phyloP scores from a whole-genome alignment of 2,888 invertebrate species.

The Himalopsyche anomala region DNA sequence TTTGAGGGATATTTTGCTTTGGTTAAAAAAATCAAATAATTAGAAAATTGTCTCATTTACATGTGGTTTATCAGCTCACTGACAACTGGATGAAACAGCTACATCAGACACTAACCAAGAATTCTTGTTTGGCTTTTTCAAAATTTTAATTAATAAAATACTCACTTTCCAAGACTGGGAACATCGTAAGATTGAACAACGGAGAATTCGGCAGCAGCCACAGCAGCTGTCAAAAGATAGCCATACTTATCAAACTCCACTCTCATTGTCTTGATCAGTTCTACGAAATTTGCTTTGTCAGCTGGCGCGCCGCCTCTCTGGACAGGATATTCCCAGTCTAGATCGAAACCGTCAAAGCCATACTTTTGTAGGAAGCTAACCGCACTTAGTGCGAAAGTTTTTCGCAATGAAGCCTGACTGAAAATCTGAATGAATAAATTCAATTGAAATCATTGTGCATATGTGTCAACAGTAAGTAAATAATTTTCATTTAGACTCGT shows the following conservation, averaged over 20 bases:
- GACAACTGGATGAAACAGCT: too few relatives aligned
- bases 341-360: conserved; percentile 79
- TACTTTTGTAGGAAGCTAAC: conserved; percentile 73
- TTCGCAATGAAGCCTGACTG: conserved; percentile 68
- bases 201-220: conserved; percentile 72
- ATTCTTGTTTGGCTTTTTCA: neutral
- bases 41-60: too few relatives aligned
- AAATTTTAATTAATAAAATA: conserved; percentile 38
- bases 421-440: conserved; percentile 66
- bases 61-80: too few relatives aligned
- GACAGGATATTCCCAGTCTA: conserved; percentile 81
- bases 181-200: conserved; percentile 75
- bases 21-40: too few relatives aligned
- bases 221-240: conserved; percentile 75
- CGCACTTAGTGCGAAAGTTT: conserved; percentile 73
- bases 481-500: neutral
- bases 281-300: conserved; percentile 70
- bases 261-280: conserved; percentile 72
- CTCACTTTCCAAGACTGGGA: conserved; percentile 71
- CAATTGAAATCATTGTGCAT: neutral
- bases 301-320: conserved; percentile 71
- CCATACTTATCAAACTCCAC: conserved; percentile 71
- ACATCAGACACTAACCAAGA: neutral
- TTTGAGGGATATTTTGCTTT: too few relatives aligned
- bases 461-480: neutral